A percentile compares a stretch with the other conserved stretches of the same genome.
Evolutionary conservation across 2,797 vertebrate genomes (phyloP).

Genomic region (Kryptolebias ocellatus): DNA sequence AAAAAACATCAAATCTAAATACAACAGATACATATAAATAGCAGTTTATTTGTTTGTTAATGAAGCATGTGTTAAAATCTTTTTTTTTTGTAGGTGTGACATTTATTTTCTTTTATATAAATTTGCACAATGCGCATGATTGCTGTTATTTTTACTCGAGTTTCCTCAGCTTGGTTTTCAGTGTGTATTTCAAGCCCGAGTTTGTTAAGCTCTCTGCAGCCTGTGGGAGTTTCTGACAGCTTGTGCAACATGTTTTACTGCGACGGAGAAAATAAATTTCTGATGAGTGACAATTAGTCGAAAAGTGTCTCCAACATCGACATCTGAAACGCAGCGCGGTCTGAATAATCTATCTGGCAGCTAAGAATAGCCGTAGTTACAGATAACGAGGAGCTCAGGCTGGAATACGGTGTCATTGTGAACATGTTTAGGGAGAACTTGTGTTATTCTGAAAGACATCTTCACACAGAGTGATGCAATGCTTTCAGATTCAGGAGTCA

Average conservation of each 20-base stretch:
- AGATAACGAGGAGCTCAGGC: conserved; percentile 18
- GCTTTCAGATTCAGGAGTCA: no score
- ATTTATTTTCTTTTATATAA: not conserved
- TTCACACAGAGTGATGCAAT: not conserved
- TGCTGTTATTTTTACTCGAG: not conserved
- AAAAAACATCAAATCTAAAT: no score
- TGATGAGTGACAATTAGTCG: conserved; percentile 22
- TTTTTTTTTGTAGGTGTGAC: not conserved
- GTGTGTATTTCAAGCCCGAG: conserved; percentile 4
- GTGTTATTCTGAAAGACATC: conserved; percentile 9
- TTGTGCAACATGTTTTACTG: conserved; percentile 10
- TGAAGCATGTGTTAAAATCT: not conserved
- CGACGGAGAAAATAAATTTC: conserved; percentile 5
- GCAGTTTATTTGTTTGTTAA: no score
- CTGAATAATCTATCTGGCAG: conserved; percentile 6
- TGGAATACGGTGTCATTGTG: conserved; percentile 8
- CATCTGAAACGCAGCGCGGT: conserved; percentile 10
- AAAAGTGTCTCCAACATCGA: conserved; percentile 6
- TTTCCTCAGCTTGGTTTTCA: not conserved
- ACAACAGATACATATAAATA: no score
- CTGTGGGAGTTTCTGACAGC: conserved; percentile 6
- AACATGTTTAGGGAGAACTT: not conserved
- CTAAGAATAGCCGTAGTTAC: conserved; percentile 14
- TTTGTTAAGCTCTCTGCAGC: not conserved
- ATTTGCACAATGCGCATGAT: not conserved